Conservation (phyloP, 2,113 vertebrate genomes). For the Hyaena hyaena region DNA sequence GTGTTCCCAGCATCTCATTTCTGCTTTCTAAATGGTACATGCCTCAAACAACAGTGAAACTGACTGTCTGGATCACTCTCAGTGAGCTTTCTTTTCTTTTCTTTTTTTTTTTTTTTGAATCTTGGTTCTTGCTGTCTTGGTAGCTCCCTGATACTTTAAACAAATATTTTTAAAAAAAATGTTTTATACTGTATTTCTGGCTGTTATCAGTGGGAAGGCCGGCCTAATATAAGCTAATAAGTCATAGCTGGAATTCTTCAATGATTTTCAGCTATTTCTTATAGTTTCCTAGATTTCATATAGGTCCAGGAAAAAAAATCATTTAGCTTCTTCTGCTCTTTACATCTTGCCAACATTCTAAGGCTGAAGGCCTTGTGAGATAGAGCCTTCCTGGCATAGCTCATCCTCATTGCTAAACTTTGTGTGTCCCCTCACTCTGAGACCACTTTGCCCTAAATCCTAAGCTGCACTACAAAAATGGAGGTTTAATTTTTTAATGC, state of each 20-base stretch:
- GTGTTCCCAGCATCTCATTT: neutral
- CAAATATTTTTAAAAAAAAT: neutral
- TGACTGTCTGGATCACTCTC: neutral
- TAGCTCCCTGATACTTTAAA: neutral
- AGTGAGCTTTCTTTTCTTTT: neutral
- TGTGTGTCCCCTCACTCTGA: neutral
- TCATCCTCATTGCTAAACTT: neutral
- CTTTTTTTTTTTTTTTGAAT: neutral
- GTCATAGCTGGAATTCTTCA: neutral
- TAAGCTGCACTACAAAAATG: neutral
- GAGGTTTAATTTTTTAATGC: neutral
- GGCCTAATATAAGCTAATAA: neutral
- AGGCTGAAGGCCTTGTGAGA: neutral
- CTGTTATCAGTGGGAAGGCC: neutral
- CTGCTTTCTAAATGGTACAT: neutral
- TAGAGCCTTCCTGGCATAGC: neutral
- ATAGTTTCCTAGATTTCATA: neutral
- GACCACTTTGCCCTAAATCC: neutral
- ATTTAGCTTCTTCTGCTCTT: neutral
- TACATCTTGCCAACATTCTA: neutral
- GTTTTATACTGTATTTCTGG: neutral
- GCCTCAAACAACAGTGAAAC: neutral
- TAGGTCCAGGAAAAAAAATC: neutral
- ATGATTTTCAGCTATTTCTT: neutral
- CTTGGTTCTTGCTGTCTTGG: neutral